Conservation (phyloP, 2,113 vertebrate genomes). For the Colaptes auratus region DNA sequence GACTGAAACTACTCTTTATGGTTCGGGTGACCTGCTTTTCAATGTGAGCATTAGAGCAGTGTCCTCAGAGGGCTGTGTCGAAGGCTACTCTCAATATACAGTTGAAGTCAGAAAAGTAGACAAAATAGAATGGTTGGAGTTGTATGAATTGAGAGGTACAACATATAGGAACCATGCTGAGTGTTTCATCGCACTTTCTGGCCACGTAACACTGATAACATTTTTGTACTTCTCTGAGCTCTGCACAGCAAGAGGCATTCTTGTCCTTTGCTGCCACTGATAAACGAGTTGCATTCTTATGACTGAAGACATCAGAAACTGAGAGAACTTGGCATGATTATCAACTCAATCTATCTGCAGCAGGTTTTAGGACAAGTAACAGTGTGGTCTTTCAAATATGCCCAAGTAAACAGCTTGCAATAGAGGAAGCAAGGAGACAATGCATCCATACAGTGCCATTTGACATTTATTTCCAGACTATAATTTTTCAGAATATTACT, state of each 20-base stretch:
- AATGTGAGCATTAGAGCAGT: neutral
- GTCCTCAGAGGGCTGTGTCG: neutral
- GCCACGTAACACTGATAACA: neutral
- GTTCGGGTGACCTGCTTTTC: neutral
- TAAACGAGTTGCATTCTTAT: slow-evolving; percentile 46
- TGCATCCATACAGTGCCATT: neutral
- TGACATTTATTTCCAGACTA: neutral
- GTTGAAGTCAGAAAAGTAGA: neutral
- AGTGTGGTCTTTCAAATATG: slow-evolving; percentile 15
- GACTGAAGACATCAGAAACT: slow-evolving; percentile 9
- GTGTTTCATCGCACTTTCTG: slow-evolving; percentile 8
- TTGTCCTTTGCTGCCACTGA: neutral
- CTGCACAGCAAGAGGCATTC: slow-evolving; percentile 14
- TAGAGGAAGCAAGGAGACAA: neutral
- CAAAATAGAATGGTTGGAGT: neutral
- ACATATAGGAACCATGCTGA: neutral
- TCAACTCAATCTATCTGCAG: slow-evolving; percentile 37
- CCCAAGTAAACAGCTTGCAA: slow-evolving; percentile 27
- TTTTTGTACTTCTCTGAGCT: neutral
- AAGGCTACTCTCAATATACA: neutral
- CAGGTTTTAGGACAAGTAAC: slow-evolving; percentile 42
- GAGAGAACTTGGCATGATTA: neutral
- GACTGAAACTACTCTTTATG: neutral
- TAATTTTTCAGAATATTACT: slow-evolving; percentile 1
- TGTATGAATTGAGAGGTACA: neutral